phyloP scores from a whole-genome alignment of 2,797 vertebrate genomes.

The Ataeniobius toweri region DNA sequence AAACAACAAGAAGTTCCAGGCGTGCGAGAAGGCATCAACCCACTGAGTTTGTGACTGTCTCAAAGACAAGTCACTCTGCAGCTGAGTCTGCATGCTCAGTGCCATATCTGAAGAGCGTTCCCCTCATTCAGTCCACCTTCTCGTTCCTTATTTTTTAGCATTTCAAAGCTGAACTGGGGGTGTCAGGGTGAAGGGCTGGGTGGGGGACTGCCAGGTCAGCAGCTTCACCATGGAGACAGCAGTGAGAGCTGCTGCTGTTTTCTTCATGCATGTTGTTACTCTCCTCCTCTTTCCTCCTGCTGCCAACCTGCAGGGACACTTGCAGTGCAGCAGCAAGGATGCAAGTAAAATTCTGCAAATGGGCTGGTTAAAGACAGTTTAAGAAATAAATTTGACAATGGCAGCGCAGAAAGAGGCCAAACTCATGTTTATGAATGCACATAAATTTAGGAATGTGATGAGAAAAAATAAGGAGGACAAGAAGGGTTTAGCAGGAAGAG shows the following conservation, averaged over 20 bases:
- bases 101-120: slow-evolving; percentile 45
- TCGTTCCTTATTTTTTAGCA: slow-evolving; percentile 58
- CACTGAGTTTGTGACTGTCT: slow-evolving; percentile 60
- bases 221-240: slow-evolving; percentile 78
- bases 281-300: slow-evolving; percentile 8
- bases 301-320: slow-evolving; percentile 49
- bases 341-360: slow-evolving; percentile 30
- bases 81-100: slow-evolving; percentile 21
- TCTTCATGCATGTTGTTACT: slow-evolving; percentile 44
- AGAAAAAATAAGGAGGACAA: slow-evolving; percentile 24
- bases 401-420: slow-evolving; percentile 33
- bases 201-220: slow-evolving; percentile 72
- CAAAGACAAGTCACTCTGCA: slow-evolving; percentile 26
- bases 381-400: slow-evolving; percentile 51
- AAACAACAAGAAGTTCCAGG: slow-evolving; percentile 62
- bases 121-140: slow-evolving; percentile 39
- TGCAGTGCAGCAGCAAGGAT: slow-evolving; percentile 36
- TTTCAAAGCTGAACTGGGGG: slow-evolving; percentile 55
- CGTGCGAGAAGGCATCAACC: slow-evolving; percentile 68
- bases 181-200: slow-evolving; percentile 4
- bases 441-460: slow-evolving; percentile 60
- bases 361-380: slow-evolving; percentile 34
- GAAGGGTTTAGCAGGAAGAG: slow-evolving; percentile 35
- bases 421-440: slow-evolving; percentile 47
- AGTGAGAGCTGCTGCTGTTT: slow-evolving; percentile 63